phyloP scores from a whole-genome alignment of 2,113 vertebrate genomes.

The Euleptes europaea region DNA sequence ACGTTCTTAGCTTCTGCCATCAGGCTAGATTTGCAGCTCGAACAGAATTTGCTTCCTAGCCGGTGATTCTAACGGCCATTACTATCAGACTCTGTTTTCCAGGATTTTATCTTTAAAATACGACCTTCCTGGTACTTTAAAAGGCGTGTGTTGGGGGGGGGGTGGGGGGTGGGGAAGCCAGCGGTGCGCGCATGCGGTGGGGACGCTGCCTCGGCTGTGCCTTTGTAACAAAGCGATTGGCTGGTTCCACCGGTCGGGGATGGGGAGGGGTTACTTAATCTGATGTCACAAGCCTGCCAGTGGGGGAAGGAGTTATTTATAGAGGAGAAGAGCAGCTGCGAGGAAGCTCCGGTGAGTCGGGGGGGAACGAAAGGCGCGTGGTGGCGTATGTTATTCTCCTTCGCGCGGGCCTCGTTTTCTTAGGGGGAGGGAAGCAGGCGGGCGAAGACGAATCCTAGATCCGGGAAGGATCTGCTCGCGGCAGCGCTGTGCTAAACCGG shows the following conservation, averaged over 20 bases:
- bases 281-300: conserved; percentile 26
- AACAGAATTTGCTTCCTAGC: background rate
- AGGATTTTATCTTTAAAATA: background rate
- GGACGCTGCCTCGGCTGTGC: background rate
- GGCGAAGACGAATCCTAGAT: too few relatives aligned
- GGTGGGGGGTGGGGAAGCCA: background rate
- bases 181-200: too few relatives aligned
- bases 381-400: background rate
- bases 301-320: conserved; percentile 26
- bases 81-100: background rate
- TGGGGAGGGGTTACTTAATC: conserved; percentile 12
- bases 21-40: background rate
- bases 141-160: too few relatives aligned
- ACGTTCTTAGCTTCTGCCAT: background rate
- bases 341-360: background rate
- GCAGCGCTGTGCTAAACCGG: background rate
- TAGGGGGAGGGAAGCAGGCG: too few relatives aligned
- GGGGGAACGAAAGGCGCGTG: background rate
- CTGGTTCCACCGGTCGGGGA: background rate
- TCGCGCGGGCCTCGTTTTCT: background rate
- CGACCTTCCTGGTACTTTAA: background rate
- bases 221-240: background rate
- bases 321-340: conserved; percentile 9
- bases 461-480: too few relatives aligned
- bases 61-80: too few relatives aligned